These are phyloP conservation scores for Hypselothyrea guttata DNA, from an alignment of 2,888 invertebrate genomes.

Conservation along the genomic window DNA sequence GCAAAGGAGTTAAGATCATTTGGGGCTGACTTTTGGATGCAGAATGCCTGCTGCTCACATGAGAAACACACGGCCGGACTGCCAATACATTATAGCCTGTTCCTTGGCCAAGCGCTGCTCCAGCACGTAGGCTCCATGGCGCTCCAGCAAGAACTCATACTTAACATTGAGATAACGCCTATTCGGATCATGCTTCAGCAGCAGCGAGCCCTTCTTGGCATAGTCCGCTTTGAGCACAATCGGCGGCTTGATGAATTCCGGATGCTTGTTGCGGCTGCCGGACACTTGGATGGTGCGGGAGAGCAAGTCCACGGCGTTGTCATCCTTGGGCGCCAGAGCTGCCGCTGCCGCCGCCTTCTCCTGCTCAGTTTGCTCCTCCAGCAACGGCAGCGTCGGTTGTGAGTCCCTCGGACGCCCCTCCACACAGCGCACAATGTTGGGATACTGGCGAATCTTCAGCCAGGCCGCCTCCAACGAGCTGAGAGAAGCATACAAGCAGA, in stretches of 20 bases:
- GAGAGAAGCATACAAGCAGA: neutral
- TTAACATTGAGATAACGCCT: slow-evolving; percentile 62
- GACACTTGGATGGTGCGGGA: slow-evolving; percentile 60
- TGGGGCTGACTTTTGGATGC: neutral
- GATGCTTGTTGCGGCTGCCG: slow-evolving; percentile 51
- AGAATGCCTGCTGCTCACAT: slow-evolving; percentile 44
- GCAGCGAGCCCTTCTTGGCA: slow-evolving; percentile 37
- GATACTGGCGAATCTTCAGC: slow-evolving; percentile 28
- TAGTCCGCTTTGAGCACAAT: slow-evolving; percentile 59
- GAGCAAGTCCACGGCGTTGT: slow-evolving; percentile 12
- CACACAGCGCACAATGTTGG: slow-evolving; percentile 23
- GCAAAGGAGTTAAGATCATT: neutral
- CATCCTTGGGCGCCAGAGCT: neutral
- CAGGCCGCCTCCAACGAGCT: slow-evolving; percentile 45
- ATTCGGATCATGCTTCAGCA: slow-evolving; percentile 52
- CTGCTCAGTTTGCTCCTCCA: too few species aligned
- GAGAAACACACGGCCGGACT: slow-evolving; percentile 63
- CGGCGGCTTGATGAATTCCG: slow-evolving; percentile 41
- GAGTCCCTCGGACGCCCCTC: slow-evolving; percentile 12
- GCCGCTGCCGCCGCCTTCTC: neutral
- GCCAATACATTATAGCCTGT: slow-evolving; percentile 50
- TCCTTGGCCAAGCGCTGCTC: slow-evolving; percentile 10
- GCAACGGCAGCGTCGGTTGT: neutral
- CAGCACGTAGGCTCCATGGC: slow-evolving; percentile 43
- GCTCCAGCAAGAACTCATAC: slow-evolving; percentile 72